Percentiles rank a stretch among this genome's conserved stretches.
Evolutionary conservation across 2,888 invertebrate species (phyloP).

Genomic region (Bellardia pandia): DNA sequence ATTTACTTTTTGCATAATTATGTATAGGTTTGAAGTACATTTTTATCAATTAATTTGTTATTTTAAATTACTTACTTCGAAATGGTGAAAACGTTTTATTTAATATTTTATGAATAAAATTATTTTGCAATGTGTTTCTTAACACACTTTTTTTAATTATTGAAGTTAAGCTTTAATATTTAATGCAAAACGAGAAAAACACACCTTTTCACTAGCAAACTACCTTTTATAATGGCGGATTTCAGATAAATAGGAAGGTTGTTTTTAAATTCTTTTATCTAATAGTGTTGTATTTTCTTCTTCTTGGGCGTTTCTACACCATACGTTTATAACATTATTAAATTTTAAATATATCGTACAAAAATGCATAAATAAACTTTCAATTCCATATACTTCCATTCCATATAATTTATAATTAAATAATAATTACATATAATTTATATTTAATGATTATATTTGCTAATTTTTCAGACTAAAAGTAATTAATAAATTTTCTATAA

Average conservation of each 20-base stretch:
- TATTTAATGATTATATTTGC: too few relatives aligned
- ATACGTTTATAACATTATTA: neutral
- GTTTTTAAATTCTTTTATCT: neutral
- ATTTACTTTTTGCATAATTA: constrained; percentile 59
- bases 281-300: neutral
- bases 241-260: constrained; percentile 18
- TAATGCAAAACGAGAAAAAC: neutral
- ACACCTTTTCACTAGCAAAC: constrained; percentile 42
- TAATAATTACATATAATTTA: too few relatives aligned
- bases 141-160: neutral
- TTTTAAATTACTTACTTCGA: constrained; percentile 56
- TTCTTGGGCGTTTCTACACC: neutral
- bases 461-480: too few relatives aligned
- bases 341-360: too few relatives aligned
- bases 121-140: neutral
- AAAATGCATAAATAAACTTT: too few relatives aligned
- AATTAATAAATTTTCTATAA: too few relatives aligned
- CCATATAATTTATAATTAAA: too few relatives aligned
- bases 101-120: neutral
- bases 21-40: neutral
- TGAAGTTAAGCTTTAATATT: constrained; percentile 1
- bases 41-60: neutral
- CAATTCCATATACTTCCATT: too few relatives aligned
- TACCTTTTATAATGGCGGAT: constrained; percentile 67
- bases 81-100: constrained; percentile 56